These are phyloP conservation scores for Bicyclus anynana DNA, from an alignment of 1,140 invertebrate genomes.

Conservation along the genomic window DNA sequence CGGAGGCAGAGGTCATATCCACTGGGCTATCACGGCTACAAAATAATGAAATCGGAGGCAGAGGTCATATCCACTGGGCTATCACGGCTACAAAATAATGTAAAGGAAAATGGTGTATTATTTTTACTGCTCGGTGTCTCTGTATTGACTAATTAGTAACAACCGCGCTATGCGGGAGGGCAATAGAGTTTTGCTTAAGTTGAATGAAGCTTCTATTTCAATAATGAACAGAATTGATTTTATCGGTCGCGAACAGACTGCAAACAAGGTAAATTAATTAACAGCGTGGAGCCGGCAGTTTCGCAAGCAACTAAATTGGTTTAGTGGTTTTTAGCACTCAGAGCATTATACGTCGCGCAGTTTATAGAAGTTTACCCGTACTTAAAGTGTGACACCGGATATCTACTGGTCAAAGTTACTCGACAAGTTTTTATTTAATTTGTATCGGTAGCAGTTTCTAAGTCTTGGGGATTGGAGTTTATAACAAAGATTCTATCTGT, in stretches of 20 bases:
- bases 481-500: not conserved
- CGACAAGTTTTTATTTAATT: not conserved
- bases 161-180: no score
- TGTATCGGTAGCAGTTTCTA: not conserved
- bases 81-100: no score
- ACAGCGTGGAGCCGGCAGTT: not conserved
- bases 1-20: no score
- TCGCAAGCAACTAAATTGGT: not conserved
- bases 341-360: not conserved
- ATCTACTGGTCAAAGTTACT: not conserved
- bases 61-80: no score
- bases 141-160: no score
- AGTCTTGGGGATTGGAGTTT: not conserved
- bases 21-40: no score
- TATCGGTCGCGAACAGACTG: not conserved
- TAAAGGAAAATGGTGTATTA: no score
- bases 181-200: no score
- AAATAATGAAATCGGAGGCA: no score
- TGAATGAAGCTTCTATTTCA: not conserved
- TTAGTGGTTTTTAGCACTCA: not conserved
- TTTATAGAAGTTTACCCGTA: not conserved
- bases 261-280: slow-evolving; percentile 2
- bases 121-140: no score
- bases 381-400: not conserved
- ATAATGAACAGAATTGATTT: slow-evolving; percentile 1